Evolutionary conservation across 92 coral and sea anemone genomes (phyloP).

Genomic region (Heliopora coerulea): DNA sequence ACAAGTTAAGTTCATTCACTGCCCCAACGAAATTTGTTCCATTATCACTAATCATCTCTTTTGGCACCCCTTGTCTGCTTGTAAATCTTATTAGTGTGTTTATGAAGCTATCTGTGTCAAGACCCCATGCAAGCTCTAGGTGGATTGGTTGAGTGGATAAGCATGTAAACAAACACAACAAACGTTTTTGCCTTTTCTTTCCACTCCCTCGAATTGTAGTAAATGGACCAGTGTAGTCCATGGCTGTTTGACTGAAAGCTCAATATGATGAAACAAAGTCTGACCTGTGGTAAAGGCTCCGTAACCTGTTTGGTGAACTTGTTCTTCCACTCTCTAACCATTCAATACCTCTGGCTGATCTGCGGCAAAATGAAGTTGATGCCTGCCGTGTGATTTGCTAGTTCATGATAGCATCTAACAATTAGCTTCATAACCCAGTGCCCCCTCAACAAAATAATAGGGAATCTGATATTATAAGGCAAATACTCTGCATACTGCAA

Average conservation of each 20-base stretch:
- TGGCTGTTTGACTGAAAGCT: constrained; percentile 63
- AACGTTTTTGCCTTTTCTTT: constrained; percentile 55
- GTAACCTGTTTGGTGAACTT: constrained; percentile 57
- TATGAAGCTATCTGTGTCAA: constrained; percentile 62
- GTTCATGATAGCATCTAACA: constrained; percentile 52
- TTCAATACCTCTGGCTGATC: constrained; percentile 50
- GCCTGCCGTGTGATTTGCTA: constrained; percentile 58
- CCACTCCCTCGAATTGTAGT: constrained; percentile 61
- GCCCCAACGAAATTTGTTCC: constrained; percentile 61
- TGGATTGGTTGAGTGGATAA: constrained; percentile 61
- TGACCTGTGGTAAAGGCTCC: constrained; percentile 60
- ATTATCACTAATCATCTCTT: constrained; percentile 48
- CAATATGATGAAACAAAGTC: constrained; percentile 56
- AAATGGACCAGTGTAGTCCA: constrained; percentile 61
- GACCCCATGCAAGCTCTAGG: constrained; percentile 64
- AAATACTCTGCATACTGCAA: too few relatives aligned
- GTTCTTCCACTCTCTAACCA: constrained; percentile 43
- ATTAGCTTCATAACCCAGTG: constrained; percentile 55
- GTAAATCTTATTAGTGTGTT: constrained; percentile 59
- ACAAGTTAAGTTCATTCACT: not conserved
- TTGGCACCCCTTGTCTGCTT: too few relatives aligned
- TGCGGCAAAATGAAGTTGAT: constrained; percentile 57
- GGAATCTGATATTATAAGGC: constrained; percentile 48
- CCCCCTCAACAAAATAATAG: constrained; percentile 52
- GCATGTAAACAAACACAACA: constrained; percentile 68